Base-by-base conservation (phyloP, 2,113 vertebrate genomes). In the Bufo bufo region DNA sequence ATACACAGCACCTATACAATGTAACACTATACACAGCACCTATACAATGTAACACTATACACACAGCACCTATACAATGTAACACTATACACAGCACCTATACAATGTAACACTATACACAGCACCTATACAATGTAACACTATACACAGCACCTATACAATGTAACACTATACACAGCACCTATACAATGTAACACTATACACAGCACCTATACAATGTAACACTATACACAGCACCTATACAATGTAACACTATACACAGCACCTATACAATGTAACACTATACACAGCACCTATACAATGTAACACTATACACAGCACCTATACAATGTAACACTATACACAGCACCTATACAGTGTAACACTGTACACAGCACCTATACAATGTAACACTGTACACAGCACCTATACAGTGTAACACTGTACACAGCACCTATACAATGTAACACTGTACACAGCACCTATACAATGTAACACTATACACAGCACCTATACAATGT, bases 231-330 rank as follows among this genome's bases (percentile, higher is more conserved):
- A 78, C 74, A 77, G 14, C 83, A 71, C 65, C 69, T 61, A 83
- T 61, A 83, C 81, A 66, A 77, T 78, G 77, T 78, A 19, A 78
- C 77, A 78, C 49, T 14, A 8, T 10, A 16, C 17, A 49, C 45
- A 45, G 8, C 75, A 79, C 77, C 58, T 50, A 79, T 19, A 79
- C 77, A 79, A 79, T 56, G 77, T 79, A 56, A 58, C 50, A 79
- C 61, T 20, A 4, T 3, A 79, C 78, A 81, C 54, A 59, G 17
- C 56, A 19, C 79, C 47, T 58, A 61, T 13, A 82, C 79, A 61
- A 45, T 61, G 56, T 82, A 17, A 33, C 33, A 33, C 33, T 33
- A 33, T 33, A 58, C 61, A 63, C 14, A 61, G 19, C 79, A 82
- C 33, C 19, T 14, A 82, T 49, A 82, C 79, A 61, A 63, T 47